Evolutionary conservation across 2,888 invertebrate genomes (phyloP).

Genomic region (Nemurella pictetii): DNA sequence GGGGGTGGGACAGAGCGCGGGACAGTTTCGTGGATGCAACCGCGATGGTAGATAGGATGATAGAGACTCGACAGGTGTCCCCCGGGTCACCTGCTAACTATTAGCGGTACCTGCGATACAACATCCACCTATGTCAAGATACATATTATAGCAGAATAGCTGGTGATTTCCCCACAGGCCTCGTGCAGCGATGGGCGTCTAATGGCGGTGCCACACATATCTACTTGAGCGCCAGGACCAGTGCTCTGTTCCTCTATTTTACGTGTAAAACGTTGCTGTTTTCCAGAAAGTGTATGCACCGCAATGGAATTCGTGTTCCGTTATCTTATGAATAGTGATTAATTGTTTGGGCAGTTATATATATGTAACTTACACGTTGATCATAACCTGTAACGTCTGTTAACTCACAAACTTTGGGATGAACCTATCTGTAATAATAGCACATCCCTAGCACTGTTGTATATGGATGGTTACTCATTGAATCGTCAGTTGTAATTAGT

Average conservation of each 20-base stretch:
- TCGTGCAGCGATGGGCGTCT: not conserved
- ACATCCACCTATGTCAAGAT: constrained; percentile 33
- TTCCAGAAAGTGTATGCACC: not conserved
- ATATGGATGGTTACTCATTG: no score
- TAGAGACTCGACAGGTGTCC: constrained; percentile 32
- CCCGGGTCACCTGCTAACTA: constrained; percentile 36
- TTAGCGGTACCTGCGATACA: constrained; percentile 30
- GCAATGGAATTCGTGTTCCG: not conserved
- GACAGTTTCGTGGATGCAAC: not conserved
- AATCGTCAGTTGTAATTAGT: no score
- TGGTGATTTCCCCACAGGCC: constrained; percentile 35
- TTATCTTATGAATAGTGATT: not conserved
- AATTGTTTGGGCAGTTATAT: not conserved
- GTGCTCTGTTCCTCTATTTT: not conserved
- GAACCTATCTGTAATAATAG: no score
- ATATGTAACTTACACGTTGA: not conserved
- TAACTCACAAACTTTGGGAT: no score
- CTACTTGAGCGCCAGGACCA: not conserved
- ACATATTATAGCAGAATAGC: constrained; percentile 27
- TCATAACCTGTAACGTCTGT: not conserved
- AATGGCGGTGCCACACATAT: constrained; percentile 18
- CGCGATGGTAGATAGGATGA: not conserved
- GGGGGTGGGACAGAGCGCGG: not conserved
- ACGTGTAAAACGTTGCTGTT: not conserved
- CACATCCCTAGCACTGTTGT: no score